Evolutionary conservation across 2,888 invertebrate genomes (phyloP).

Genomic region (Hylaea fasciaria): DNA sequence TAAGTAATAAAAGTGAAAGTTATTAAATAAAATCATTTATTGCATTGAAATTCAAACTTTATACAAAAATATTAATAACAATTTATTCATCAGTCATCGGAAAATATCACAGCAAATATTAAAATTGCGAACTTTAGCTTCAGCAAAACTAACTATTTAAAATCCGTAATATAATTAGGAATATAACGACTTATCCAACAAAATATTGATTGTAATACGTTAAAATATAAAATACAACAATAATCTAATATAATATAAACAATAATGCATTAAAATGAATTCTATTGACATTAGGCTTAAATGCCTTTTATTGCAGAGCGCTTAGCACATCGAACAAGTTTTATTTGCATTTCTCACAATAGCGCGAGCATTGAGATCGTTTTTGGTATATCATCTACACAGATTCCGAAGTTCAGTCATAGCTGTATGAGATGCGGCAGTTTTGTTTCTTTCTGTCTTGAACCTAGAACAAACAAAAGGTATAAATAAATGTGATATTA

Average conservation of each 20-base stretch:
- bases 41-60: slow-evolving; percentile 38
- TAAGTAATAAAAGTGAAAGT: neutral
- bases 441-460: slow-evolving; percentile 73
- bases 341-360: neutral
- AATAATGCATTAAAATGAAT: too few species aligned
- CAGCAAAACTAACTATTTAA: slow-evolving; percentile 13
- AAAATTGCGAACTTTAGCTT: slow-evolving; percentile 40
- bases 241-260: too few species aligned
- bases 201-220: too few species aligned
- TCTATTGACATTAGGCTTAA: slow-evolving; percentile 22
- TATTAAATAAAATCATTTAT: slow-evolving; percentile 33
- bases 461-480: slow-evolving; percentile 56
- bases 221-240: too few species aligned
- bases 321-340: neutral
- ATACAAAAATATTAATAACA: slow-evolving; percentile 64
- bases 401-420: slow-evolving; percentile 73
- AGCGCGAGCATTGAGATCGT: slow-evolving; percentile 17
- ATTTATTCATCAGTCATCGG: slow-evolving; percentile 66
- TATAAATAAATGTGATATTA: too few species aligned
- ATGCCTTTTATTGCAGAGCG: slow-evolving; percentile 1
- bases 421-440: slow-evolving; percentile 68
- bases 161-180: neutral
- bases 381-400: slow-evolving; percentile 65
- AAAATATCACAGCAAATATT: slow-evolving; percentile 72
- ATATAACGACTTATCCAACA: neutral